Conservation (phyloP, 2,888 invertebrate species). For the Rotaria sp. region DNA sequence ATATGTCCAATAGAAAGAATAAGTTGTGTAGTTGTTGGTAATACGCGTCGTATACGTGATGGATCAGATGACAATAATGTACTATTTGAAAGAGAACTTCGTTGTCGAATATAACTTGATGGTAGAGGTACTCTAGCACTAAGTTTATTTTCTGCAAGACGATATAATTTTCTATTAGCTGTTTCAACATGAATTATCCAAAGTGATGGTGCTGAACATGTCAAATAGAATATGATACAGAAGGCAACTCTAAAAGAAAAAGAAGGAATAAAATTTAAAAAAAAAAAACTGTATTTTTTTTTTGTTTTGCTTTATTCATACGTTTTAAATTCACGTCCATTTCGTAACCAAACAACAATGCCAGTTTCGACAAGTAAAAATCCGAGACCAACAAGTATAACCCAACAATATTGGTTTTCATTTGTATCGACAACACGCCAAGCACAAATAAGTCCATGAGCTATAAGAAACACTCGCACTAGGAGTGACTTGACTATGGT, state of each 20-base stretch:
- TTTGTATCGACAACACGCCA: slow-evolving; percentile 36
- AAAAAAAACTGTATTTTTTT: neutral
- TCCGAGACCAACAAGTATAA: slow-evolving; percentile 36
- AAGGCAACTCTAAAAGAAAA: neutral
- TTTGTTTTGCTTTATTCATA: neutral
- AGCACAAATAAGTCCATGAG: slow-evolving; percentile 31
- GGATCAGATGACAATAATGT: neutral
- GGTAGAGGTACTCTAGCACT: neutral
- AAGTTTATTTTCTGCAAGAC: neutral
- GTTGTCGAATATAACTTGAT: neutral
- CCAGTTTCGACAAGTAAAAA: slow-evolving; percentile 36
- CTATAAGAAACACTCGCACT: slow-evolving; percentile 35
- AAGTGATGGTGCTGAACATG: neutral
- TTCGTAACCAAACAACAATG: slow-evolving; percentile 34
- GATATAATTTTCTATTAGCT: neutral
- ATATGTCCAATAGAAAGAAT: neutral
- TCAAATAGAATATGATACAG: slow-evolving; percentile 2
- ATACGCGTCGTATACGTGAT: neutral
- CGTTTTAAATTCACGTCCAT: slow-evolving; percentile 38
- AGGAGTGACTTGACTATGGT: slow-evolving; percentile 25
- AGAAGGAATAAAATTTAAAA: neutral
- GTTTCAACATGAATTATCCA: neutral
- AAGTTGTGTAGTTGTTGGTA: slow-evolving; percentile 4
- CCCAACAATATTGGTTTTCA: slow-evolving; percentile 38
- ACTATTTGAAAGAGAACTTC: neutral